Percentiles rank a stretch among this genome's conserved stretches.
These are phyloP conservation scores for Ctenicera cuprea DNA, from an alignment of 2,888 invertebrate genomes.

Conservation along the genomic window DNA sequence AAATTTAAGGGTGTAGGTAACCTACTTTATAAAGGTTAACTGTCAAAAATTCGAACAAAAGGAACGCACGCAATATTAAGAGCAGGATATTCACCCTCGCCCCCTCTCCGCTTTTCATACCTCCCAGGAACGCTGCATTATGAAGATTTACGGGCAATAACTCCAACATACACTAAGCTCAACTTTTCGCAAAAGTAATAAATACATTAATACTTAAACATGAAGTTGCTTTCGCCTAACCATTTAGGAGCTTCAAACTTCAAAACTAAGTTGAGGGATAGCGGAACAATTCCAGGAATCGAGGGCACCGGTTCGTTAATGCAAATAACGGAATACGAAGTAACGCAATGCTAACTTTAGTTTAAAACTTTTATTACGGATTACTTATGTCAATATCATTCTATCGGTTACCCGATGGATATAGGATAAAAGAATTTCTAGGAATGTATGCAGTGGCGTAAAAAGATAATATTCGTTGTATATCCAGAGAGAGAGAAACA, in stretches of 20 bases:
- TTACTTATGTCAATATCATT: neutral
- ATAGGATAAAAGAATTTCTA: too few species aligned
- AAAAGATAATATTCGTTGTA: too few species aligned
- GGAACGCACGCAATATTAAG: constrained; percentile 16
- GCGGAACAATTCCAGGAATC: constrained; percentile 4
- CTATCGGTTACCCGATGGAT: too few species aligned
- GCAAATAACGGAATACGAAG: constrained; percentile 2
- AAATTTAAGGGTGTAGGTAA: constrained; percentile 1
- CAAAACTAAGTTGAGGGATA: neutral
- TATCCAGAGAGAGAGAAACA: too few species aligned
- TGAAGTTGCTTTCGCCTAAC: neutral
- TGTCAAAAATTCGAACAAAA: constrained; percentile 16
- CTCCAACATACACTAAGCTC: too few species aligned
- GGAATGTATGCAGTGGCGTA: too few species aligned
- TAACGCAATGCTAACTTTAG: neutral
- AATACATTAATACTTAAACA: constrained; percentile 18
- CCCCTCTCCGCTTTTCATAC: neutral
- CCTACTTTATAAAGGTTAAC: constrained; percentile 5
- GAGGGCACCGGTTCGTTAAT: neutral
- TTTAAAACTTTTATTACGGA: constrained; percentile 3
- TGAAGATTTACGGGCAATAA: constrained; percentile 13
- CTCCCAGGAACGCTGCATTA: neutral
- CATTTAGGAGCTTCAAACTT: constrained; percentile 18
- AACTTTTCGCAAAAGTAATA: constrained; percentile 11
- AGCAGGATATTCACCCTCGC: neutral